Evolutionary conservation across 2,113 vertebrate genomes (phyloP), one percentile per base, ranked within the genome.

Genomic region (Paradisaea rubra): DNA sequence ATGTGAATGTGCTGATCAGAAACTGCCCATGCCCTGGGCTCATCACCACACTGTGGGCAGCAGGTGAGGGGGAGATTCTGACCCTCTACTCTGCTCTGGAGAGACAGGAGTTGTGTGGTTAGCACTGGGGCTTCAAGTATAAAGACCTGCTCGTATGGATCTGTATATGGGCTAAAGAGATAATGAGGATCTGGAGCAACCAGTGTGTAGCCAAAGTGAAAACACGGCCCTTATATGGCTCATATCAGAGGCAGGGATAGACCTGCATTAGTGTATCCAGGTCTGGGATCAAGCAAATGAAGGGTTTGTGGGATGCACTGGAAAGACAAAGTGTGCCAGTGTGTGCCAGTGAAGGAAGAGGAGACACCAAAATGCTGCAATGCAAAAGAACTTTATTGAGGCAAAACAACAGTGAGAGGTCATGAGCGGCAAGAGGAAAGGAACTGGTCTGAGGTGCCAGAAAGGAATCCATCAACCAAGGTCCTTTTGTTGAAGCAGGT

Each of bases 401-500:
- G 11, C 7, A 47, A 13, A 68, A 47, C 3, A 39, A 37, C 5
- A 31, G 3, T 3, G 10, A 37, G 3, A 37, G 2, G 4, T 37
- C 15, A 24, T 20, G 20, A 56, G 16, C 2, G 1, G 33, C 9
- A 7, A 25, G 16, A 4, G 22, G 17, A 68, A 33, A 8, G 21
- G 7, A 45, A 2, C 4, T 11, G 7, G 25, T 15, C 12, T 19
- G 25, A 45, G 20, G 3, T 31, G 27, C 10, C 37, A 56, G 16
- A 1, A 25, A 16, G 27, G 27, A 0, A 0, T 47, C 16, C 27
- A 25, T 25, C 61, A 66, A 33, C 33, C 1, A 0, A 56, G 6
- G 7, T 37, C 13, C 33, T 37, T 37, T 37, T 13, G 4, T 80
- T 37, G 27, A 21, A 30, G 15, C 1, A 0, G 1, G 7, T 24